phyloP scores from a whole-genome alignment of 2,888 invertebrate genomes.

The Cyaniris semiargus region DNA sequence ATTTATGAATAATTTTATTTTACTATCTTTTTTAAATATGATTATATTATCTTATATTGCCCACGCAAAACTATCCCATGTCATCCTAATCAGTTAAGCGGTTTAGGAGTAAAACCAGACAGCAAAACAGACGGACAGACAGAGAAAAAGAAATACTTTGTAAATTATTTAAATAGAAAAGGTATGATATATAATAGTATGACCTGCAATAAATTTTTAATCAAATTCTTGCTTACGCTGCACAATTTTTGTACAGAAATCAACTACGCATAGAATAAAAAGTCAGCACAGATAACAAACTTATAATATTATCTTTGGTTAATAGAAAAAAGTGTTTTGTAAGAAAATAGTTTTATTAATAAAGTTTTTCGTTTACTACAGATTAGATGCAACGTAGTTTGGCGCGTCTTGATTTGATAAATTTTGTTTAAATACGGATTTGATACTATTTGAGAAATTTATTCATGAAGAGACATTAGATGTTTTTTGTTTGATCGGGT shows the following conservation, averaged over 20 bases:
- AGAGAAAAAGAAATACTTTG: too few relatives aligned
- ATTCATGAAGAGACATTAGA: too few relatives aligned
- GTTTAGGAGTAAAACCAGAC: too few relatives aligned
- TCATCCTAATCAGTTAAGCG: not conserved
- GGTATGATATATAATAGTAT: not conserved
- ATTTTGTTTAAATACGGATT: not conserved
- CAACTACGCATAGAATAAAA: not conserved
- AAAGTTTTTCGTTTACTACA: slow-evolving; percentile 7
- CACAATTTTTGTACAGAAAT: not conserved
- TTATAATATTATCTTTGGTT: not conserved
- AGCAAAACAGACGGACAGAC: too few relatives aligned
- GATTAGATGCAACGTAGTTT: not conserved
- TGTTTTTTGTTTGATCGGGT: too few relatives aligned
- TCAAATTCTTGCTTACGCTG: not conserved
- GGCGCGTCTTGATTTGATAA: not conserved
- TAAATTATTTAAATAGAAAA: not conserved
- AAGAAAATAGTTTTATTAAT: not conserved
- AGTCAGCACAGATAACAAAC: not conserved
- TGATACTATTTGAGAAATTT: not conserved
- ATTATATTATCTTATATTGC: too few relatives aligned
- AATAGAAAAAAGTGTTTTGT: not conserved
- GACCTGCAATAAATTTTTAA: not conserved
- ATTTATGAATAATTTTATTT: too few relatives aligned
- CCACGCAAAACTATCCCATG: too few relatives aligned
- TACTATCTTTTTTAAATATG: too few relatives aligned